phyloP scores from a whole-genome alignment of 2,113 vertebrate species.

The Bufo gargarizans region DNA sequence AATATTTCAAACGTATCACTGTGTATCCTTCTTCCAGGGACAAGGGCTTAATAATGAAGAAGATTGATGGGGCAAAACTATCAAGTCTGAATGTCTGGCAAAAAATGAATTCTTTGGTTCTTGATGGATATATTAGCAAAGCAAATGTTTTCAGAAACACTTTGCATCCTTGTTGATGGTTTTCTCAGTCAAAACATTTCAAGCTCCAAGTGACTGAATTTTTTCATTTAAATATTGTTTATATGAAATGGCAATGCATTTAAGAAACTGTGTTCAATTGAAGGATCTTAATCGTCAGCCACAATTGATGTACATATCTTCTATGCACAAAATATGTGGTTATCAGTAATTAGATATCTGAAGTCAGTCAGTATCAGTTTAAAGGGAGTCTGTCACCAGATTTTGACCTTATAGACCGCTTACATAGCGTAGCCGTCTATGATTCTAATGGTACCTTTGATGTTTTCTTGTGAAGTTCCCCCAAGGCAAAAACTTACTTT shows the following conservation, averaged over 20 bases:
- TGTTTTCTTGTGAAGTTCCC: no score
- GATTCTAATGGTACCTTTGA: no score
- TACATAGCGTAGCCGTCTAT: no score
- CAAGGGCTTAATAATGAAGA: slow-evolving; percentile 68
- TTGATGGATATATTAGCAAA: slow-evolving; percentile 73
- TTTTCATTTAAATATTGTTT: slow-evolving; percentile 35
- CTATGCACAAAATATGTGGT: background rate
- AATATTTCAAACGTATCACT: slow-evolving; percentile 68
- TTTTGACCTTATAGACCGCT: no score
- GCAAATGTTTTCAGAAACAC: slow-evolving; percentile 75
- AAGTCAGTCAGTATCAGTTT: background rate
- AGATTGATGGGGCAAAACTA: slow-evolving; percentile 73
- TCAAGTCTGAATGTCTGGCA: slow-evolving; percentile 67
- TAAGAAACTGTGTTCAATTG: background rate
- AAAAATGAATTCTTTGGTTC: slow-evolving; percentile 66
- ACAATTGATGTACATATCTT: background rate
- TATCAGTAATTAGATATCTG: background rate
- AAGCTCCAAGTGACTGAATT: background rate
- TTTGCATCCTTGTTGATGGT: slow-evolving; percentile 68
- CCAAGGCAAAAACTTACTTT: no score
- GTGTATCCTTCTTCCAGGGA: slow-evolving; percentile 64
- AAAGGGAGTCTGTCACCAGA: no score
- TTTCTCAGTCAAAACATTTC: slow-evolving; percentile 66
- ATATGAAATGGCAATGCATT: slow-evolving; percentile 31
- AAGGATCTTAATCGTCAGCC: background rate